Base-by-base conservation (phyloP, 2,888 invertebrate species). In the Caenorhabditis plicata region DNA sequence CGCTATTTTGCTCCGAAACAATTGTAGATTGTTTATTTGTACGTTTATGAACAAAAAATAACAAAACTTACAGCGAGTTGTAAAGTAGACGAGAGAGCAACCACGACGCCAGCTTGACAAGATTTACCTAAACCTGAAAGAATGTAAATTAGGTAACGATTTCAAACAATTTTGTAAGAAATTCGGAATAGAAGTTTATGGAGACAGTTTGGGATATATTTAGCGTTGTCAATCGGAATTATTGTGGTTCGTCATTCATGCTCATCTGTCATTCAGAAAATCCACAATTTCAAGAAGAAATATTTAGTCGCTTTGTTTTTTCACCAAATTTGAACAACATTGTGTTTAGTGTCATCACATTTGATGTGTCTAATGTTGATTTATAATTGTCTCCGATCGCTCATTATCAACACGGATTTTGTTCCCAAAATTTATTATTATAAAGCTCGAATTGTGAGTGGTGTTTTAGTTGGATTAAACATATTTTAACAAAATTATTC, bases 71-170 rank as follows among this genome's bases (percentile, higher is more conserved):
- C 72, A 72, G 63, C 40, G 72, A 72, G 51, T 68, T 69, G 66
- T 72, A 72, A 58, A 72, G 64, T 22, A 72, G 63, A 52, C 72
- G 65, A 11, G 69, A 69, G 31, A 72, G 47, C 45, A 72, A 56
- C 72, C 72, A 72, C 47, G 72, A 72, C 40, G 72, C 72, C 72
- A 72, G 63, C 50, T 58, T 62, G 63, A 46, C 35, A 35, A 36
- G 4, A 27, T 26, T n/a, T 19, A n/a, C 2, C n/a, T 22, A n/a
- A 8, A 45, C 5, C 19, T 17, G 26, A 4, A 32, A 17, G 29
- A 27, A 22, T 7, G 0, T 38, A 48, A 55, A 47, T 44, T 55
- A 44, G 47, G 25, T 13, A 11, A 13, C 23, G 22, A 38, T 17
- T 38, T 17, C 15, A 3, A 17, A 19, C 9, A 27, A n/a, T 1